Conservation (phyloP, 2,888 invertebrate species). For the Hyposoter didymator region DNA sequence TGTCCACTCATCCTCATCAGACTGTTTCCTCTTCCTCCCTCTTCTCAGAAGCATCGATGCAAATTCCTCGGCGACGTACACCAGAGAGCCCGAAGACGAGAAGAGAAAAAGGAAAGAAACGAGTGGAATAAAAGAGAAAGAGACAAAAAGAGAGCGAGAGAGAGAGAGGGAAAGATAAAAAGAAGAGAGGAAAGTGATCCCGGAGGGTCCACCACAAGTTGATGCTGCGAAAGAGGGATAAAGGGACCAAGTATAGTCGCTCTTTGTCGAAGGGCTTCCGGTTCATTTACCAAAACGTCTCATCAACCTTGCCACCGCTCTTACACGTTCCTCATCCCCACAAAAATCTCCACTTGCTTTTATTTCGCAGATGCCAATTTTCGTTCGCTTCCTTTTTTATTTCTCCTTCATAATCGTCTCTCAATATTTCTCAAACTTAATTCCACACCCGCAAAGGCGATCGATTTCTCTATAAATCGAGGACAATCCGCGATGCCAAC, state of each 20-base stretch:
- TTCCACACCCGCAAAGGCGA: background rate
- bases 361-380: background rate
- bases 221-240: slow-evolving; percentile 60
- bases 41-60: slow-evolving; percentile 50
- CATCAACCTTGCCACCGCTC: slow-evolving; percentile 60
- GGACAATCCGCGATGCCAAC: background rate
- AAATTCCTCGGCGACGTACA: slow-evolving; percentile 48
- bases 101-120: slow-evolving; percentile 18
- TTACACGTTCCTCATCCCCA: slow-evolving; percentile 67
- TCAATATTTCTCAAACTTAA: slow-evolving; percentile 51
- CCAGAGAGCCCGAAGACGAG: slow-evolving; percentile 33
- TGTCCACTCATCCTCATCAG: slow-evolving; percentile 59
- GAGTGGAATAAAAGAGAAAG: background rate
- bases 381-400: background rate
- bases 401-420: background rate
- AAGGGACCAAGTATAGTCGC: slow-evolving; percentile 66
- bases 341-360: slow-evolving; percentile 9
- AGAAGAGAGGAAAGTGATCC: slow-evolving; percentile 38
- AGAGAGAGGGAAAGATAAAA: slow-evolving; percentile 46
- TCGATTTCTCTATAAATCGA: background rate
- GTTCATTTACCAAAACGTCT: slow-evolving; percentile 66
- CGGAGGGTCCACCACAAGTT: slow-evolving; percentile 57
- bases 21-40: slow-evolving; percentile 32
- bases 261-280: slow-evolving; percentile 65
- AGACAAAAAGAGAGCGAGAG: slow-evolving; percentile 39